Evolutionary conservation across 2,888 invertebrate species (phyloP).

Genomic region (Microdon myrmicae): DNA sequence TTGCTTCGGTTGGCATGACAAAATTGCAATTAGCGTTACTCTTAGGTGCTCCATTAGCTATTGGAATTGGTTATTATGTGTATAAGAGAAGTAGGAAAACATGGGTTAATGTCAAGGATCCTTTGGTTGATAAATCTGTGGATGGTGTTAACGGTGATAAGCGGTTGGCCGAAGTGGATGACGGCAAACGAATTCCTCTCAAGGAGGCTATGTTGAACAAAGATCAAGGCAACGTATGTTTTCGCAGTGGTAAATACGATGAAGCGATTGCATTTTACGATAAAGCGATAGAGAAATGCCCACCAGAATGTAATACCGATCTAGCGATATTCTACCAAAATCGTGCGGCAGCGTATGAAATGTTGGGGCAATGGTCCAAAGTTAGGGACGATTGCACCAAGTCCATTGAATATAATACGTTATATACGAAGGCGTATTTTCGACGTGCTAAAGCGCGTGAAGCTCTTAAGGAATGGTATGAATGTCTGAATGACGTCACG

Average conservation of each 20-base stretch:
- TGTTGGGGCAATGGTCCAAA: conserved; percentile 83
- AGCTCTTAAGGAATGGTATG: conserved; percentile 79
- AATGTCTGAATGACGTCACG: conserved; percentile 91
- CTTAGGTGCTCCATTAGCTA: conserved; percentile 83
- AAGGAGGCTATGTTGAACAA: conserved; percentile 83
- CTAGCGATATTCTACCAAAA: conserved; percentile 95
- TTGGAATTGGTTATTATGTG: conserved; percentile 81
- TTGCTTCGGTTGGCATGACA: conserved; percentile 63
- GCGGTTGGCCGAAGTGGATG: conserved; percentile 66
- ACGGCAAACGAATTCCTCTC: conserved; percentile 70
- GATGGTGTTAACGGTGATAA: conserved; percentile 63
- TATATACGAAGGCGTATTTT: conserved; percentile 87
- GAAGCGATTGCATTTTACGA: conserved; percentile 91
- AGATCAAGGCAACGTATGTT: conserved; percentile 87
- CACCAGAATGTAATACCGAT: conserved; percentile 76
- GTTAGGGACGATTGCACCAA: conserved; percentile 88
- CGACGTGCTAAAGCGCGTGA: conserved; percentile 87
- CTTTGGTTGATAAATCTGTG: conserved; percentile 70
- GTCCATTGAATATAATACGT: conserved; percentile 85
- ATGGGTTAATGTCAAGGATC: conserved; percentile 66
- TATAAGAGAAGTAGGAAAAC: conserved; percentile 49
- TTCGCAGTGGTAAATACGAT: conserved; percentile 86
- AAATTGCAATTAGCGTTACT: conserved; percentile 90
- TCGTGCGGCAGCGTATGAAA: conserved; percentile 94
- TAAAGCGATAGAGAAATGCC: conserved; percentile 92